phyloP scores from a whole-genome alignment of 2,888 invertebrate species.

The Osmoderma eremita region DNA sequence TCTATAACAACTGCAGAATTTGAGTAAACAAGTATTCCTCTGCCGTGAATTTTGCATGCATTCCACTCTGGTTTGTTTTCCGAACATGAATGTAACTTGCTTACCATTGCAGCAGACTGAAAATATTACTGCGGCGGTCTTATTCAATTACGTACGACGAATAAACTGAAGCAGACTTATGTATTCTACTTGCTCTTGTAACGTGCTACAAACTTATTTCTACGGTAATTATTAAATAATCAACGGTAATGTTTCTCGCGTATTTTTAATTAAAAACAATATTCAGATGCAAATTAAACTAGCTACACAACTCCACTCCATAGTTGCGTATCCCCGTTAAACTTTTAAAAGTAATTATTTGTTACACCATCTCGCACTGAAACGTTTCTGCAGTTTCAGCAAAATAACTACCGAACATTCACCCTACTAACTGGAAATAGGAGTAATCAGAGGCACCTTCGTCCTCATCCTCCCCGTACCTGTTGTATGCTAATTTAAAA shows the following conservation, averaged over 20 bases:
- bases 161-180: too few species aligned
- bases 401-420: neutral
- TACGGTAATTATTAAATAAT: slow-evolving; percentile 18
- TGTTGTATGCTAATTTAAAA: slow-evolving; percentile 58
- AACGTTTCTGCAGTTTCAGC: slow-evolving; percentile 21
- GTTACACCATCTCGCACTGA: slow-evolving; percentile 31
- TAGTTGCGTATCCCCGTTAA: slow-evolving; percentile 19
- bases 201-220: too few species aligned
- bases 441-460: slow-evolving; percentile 21
- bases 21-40: too few species aligned
- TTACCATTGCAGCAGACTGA: too few species aligned
- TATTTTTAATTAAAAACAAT: slow-evolving; percentile 31
- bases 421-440: slow-evolving; percentile 1
- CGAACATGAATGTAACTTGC: too few species aligned
- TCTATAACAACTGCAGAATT: too few species aligned
- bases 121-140: too few species aligned
- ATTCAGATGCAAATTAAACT: slow-evolving; percentile 6
- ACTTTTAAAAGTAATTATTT: slow-evolving; percentile 37
- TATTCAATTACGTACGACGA: too few species aligned
- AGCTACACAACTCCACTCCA: slow-evolving; percentile 2
- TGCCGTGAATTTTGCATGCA: too few species aligned
- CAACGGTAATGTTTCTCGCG: neutral
- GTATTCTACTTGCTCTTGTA: too few species aligned
- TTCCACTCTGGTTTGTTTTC: too few species aligned
- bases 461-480: slow-evolving; percentile 47